A percentile compares a stretch with the other conserved stretches of the same genome.
phyloP scores from a whole-genome alignment of 2,113 vertebrate genomes.

The Myotis brandtii region DNA sequence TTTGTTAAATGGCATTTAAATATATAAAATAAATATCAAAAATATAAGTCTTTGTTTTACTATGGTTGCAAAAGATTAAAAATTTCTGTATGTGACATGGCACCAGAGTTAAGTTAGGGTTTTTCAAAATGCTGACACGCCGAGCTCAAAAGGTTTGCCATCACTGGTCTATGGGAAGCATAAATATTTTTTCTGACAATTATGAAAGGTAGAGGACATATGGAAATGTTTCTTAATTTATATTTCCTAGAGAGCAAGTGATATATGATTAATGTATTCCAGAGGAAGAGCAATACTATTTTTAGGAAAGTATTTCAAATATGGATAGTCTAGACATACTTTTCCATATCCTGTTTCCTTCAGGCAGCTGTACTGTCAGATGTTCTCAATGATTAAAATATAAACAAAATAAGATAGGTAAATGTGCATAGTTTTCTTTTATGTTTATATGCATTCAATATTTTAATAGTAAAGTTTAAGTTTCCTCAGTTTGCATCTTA shows the following conservation, averaged over 20 bases:
- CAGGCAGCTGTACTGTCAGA: background rate
- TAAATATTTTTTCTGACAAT: background rate
- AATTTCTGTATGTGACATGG: too few species aligned
- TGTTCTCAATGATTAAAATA: background rate
- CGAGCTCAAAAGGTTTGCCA: too few species aligned
- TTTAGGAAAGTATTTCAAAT: constrained; percentile 51
- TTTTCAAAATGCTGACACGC: too few species aligned
- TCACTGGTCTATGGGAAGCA: background rate
- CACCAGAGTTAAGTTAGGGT: too few species aligned
- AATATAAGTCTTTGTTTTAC: too few species aligned
- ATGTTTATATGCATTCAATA: background rate
- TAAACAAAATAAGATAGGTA: background rate
- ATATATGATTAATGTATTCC: constrained; percentile 29
- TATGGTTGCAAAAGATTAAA: too few species aligned
- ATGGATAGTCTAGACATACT: background rate
- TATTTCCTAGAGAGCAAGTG: constrained; percentile 31
- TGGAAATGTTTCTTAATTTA: constrained; percentile 4
- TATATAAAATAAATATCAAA: too few species aligned
- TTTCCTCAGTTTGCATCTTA: constrained; percentile 29
- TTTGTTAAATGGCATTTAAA: too few species aligned
- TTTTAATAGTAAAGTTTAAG: constrained; percentile 11
- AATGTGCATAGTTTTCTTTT: background rate
- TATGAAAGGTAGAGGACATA: background rate
- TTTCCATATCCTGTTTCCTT: constrained; percentile 21
- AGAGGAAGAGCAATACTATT: background rate